Evolutionary conservation across 2,888 invertebrate genomes (phyloP), one percentile per base, ranked within the genome.

Genomic region (Amblyjoppa proteus): DNA sequence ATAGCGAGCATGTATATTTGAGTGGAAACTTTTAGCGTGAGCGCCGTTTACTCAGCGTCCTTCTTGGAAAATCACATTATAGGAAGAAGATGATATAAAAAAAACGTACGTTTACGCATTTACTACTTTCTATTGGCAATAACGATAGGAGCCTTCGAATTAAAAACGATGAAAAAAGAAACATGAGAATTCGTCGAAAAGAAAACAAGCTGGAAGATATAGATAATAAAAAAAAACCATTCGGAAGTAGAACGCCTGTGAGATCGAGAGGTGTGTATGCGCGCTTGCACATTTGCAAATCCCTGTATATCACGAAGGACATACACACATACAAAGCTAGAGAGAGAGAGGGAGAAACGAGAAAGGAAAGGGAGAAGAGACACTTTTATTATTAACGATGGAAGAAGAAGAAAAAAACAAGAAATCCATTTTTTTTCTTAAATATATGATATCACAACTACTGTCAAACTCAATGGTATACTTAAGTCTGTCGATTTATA

Each of bases 401-500:
- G 79, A 34, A 75, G 81, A 71, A 77, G 76, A 87, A 82, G 83
- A 81, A 31, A 38, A 69, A 83, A 77, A 75, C 34, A 56, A 56
- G 75, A 58, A 66, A 61, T 83, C 13, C 56, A 68, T 64, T 80
- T 88, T 88, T 87, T 88, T 88, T 88, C 87, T 87, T 87, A 81
- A 85, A 83, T 87, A 88, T 88, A 85, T 78, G 84, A 87, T 85
- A 89, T 88, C 85, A 89, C 87, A 58, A 87, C 64, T 89, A 89
- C 75, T 88, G 89, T 90, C 89, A 86, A 89, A 88, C 89, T 91
- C 88, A 90, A 90, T 90, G 88, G 88, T 91, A 91, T 90, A 87
- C 87, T 90, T 91, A 91, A 91, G 90, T 90, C 91, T 87, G 89
- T 91, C 90, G 87, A 90, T 91, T 91, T 90, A 91, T 91, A 91